Evolutionary conservation across 1,140 invertebrate species (phyloP).

Genomic region (Kradibia gibbosae): DNA sequence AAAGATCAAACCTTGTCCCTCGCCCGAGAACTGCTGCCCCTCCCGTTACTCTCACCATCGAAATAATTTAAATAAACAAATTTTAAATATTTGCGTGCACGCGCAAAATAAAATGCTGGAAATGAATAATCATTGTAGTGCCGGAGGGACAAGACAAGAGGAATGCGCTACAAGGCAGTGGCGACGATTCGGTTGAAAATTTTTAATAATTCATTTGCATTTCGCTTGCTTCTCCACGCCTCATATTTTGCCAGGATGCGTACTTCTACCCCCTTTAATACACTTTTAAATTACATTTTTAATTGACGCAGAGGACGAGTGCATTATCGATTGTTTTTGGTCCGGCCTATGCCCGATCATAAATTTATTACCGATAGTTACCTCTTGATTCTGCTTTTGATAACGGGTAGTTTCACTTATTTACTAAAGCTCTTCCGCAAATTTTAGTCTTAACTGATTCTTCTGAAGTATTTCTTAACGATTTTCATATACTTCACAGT

Average conservation of each 20-base stretch:
- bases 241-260: conserved; percentile 31
- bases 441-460: neutral
- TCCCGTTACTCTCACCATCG: neutral
- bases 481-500: neutral
- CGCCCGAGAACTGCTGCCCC: neutral
- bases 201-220: conserved; percentile 74
- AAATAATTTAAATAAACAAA: conserved; percentile 73
- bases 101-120: conserved; percentile 66
- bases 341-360: conserved; percentile 34
- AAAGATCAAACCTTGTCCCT: conserved; percentile 13
- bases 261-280: conserved; percentile 63
- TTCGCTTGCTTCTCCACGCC: conserved; percentile 57
- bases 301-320: conserved; percentile 66
- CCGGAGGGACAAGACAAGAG: conserved; percentile 55
- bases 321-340: conserved; percentile 65
- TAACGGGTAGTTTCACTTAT: neutral
- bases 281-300: conserved; percentile 71
- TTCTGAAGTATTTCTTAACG: neutral
- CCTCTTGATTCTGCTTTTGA: conserved; percentile 23
- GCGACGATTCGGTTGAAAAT: conserved; percentile 72
- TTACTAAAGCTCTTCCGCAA: neutral
- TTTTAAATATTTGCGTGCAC: conserved; percentile 71
- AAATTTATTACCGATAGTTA: conserved; percentile 43
- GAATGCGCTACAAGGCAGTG: conserved; percentile 59
- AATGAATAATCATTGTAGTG: conserved; percentile 72